Conservation (phyloP, 2,888 invertebrate genomes). For the Hypercompe scribonia region DNA sequence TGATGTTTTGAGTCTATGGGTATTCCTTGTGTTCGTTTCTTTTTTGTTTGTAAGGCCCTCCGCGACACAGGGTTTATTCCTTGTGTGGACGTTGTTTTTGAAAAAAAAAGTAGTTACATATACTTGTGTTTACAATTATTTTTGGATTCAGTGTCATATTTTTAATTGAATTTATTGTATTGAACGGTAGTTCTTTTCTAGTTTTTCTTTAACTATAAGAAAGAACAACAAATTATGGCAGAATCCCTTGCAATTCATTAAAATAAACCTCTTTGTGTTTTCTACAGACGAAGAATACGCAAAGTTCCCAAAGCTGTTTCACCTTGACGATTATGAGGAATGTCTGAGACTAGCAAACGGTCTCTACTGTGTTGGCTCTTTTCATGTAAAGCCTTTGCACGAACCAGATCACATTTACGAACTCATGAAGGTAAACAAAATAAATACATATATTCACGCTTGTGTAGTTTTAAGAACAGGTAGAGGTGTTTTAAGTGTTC, state of each 20-base stretch:
- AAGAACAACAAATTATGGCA: neutral
- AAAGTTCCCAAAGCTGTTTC: neutral
- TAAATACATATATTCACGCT: neutral
- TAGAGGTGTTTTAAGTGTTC: neutral
- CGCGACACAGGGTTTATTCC: no score
- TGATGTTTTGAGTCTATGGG: no score
- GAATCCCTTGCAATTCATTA: neutral
- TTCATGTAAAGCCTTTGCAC: neutral
- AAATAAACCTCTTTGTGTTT: neutral
- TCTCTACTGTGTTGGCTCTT: constrained; percentile 2
- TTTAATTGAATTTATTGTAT: no score
- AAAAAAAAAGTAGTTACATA: no score
- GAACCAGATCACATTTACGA: neutral
- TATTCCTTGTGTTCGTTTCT: no score
- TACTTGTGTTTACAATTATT: no score
- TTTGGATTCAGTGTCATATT: no score
- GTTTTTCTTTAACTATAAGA: no score
- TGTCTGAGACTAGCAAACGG: neutral
- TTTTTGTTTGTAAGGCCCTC: no score
- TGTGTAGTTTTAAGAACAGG: neutral
- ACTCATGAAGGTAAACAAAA: neutral
- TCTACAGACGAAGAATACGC: constrained; percentile 2
- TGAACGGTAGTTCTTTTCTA: no score
- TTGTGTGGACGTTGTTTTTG: no score
- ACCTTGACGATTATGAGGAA: neutral